phyloP scores from a whole-genome alignment of 2,113 vertebrate genomes.

The Sinocyclocheilus maitianheensis region DNA sequence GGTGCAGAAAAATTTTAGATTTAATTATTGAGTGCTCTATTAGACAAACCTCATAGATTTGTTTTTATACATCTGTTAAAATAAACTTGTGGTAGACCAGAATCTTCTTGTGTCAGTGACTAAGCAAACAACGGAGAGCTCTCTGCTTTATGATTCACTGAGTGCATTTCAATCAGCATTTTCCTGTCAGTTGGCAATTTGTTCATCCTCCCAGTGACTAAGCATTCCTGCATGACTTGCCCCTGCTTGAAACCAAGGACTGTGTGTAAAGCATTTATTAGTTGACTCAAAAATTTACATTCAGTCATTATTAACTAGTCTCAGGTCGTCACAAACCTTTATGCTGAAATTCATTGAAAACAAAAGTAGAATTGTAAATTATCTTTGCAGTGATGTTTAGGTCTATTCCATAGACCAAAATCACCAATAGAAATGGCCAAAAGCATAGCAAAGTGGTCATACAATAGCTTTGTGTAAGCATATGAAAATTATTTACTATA shows the following conservation, averaged over 20 bases:
- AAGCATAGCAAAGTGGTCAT: background rate
- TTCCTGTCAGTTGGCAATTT: conserved; percentile 14
- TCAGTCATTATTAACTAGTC: background rate
- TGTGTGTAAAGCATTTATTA: background rate
- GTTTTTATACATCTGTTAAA: background rate
- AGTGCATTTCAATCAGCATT: background rate
- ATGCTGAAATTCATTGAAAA: background rate
- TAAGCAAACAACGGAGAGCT: background rate
- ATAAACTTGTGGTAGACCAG: background rate
- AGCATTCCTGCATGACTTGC: conserved; percentile 1
- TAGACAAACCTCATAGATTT: background rate
- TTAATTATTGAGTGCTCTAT: background rate
- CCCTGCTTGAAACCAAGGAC: background rate
- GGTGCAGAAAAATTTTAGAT: background rate
- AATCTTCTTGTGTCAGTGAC: background rate
- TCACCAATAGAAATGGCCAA: background rate
- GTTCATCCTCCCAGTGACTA: background rate
- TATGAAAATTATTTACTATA: background rate
- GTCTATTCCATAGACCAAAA: background rate
- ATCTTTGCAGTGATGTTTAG: background rate
- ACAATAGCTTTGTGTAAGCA: background rate
- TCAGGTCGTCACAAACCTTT: background rate
- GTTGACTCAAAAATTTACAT: background rate
- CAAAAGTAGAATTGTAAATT: background rate
- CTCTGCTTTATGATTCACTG: background rate